These are phyloP conservation scores for Muntiacus muntjak DNA, from an alignment of 2,113 vertebrate genomes.

Conservation along the genomic window DNA sequence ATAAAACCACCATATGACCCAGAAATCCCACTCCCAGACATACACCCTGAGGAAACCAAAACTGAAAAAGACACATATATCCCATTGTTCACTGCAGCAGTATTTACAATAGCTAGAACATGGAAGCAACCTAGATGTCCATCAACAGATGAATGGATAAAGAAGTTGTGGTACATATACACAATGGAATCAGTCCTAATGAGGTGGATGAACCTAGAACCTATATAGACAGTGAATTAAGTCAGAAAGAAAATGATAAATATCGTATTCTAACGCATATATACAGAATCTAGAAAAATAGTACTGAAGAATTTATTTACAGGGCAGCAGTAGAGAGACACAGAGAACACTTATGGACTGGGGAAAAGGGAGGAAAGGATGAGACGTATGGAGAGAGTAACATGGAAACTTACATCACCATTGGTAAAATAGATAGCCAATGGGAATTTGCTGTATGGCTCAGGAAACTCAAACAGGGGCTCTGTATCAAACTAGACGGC, in stretches of 20 bases:
- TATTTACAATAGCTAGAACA: neutral
- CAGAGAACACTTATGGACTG: neutral
- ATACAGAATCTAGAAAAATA: neutral
- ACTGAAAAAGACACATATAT: neutral
- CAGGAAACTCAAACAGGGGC: neutral
- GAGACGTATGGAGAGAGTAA: neutral
- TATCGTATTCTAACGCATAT: accelerated
- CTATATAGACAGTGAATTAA: neutral
- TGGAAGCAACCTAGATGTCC: neutral
- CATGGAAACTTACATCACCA: neutral
- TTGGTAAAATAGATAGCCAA: neutral
- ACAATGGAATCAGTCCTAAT: neutral
- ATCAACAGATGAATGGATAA: neutral
- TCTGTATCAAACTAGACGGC: neutral
- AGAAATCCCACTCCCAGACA: neutral
- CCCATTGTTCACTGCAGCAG: neutral
- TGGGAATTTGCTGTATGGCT: neutral
- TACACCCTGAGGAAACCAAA: neutral
- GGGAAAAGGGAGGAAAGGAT: neutral
- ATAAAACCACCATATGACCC: neutral
- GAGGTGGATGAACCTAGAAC: neutral
- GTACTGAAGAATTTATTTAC: neutral
- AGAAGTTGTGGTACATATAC: neutral
- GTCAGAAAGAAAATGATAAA: neutral
- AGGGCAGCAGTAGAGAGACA: neutral